Evolutionary conservation across 2,888 invertebrate species (phyloP).

Genomic region (Dicranocentrus wangi): DNA sequence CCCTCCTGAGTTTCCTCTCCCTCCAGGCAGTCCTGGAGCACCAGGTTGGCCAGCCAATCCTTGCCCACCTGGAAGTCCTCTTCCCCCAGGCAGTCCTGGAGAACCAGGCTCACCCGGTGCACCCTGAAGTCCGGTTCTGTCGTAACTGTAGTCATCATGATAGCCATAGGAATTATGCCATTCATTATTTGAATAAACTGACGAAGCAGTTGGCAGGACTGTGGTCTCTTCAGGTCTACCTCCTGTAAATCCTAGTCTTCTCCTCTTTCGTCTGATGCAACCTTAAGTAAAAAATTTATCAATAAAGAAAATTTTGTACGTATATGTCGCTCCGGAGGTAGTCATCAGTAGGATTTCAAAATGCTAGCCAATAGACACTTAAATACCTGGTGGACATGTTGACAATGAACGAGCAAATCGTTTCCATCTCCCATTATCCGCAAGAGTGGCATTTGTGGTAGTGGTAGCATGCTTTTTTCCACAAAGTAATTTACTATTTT

Average conservation of each 20-base stretch:
- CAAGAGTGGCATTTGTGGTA: not conserved
- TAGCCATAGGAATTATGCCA: slow-evolving; percentile 7
- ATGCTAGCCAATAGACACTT: too few relatives aligned
- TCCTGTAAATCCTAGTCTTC: slow-evolving; percentile 37
- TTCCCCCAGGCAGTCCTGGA: slow-evolving; percentile 9
- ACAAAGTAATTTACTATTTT: slow-evolving; percentile 8
- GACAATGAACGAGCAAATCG: slow-evolving; percentile 19
- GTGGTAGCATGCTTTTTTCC: not conserved
- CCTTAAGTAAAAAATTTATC: slow-evolving; percentile 22
- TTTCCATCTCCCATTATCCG: slow-evolving; percentile 42
- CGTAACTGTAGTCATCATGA: not conserved
- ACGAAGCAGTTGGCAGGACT: not conserved
- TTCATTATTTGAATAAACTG: not conserved
- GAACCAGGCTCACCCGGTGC: not conserved
- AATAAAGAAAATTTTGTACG: too few relatives aligned
- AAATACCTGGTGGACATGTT: slow-evolving; percentile 61
- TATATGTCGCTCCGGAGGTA: too few relatives aligned
- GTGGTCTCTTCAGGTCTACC: slow-evolving; percentile 26
- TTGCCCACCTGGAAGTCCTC: slow-evolving; percentile 4
- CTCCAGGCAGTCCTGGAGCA: slow-evolving; percentile 33
- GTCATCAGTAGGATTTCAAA: too few relatives aligned
- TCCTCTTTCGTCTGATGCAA: slow-evolving; percentile 50
- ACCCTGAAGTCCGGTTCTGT: not conserved
- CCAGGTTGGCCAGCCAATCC: slow-evolving; percentile 31
- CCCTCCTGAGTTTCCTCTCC: not conserved